Conservation (phyloP, 2,113 vertebrate genomes). For the Scomber japonicus region DNA sequence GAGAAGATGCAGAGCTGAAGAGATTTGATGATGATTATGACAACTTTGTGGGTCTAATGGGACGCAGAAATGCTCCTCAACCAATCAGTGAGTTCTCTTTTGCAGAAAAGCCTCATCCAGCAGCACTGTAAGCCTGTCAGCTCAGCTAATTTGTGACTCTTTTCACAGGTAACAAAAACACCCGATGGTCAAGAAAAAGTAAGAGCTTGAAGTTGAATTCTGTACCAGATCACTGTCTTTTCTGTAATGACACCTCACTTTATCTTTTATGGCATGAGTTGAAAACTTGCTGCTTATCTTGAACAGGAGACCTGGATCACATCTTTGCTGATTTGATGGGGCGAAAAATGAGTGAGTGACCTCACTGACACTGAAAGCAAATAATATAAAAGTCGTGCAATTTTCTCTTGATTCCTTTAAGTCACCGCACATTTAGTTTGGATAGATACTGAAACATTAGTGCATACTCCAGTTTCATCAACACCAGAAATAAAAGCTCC, state of each 20-base stretch:
- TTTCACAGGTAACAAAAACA: constrained; percentile 17
- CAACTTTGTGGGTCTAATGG: constrained; percentile 85
- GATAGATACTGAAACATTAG: too few species aligned
- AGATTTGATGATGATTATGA: constrained; percentile 81
- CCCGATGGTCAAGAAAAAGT: background rate
- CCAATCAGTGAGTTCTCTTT: constrained; percentile 34
- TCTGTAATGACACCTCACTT: background rate
- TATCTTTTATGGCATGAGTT: background rate
- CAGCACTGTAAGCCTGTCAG: background rate
- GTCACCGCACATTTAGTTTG: too few species aligned
- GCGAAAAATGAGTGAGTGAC: constrained; percentile 80
- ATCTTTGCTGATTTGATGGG: constrained; percentile 88
- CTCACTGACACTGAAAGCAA: background rate
- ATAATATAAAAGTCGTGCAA: background rate
- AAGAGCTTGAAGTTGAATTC: background rate
- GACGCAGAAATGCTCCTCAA: constrained; percentile 83
- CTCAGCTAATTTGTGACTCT: background rate
- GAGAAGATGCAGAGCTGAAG: constrained; percentile 65
- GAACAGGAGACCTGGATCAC: constrained; percentile 85
- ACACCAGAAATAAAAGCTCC: too few species aligned
- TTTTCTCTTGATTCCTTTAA: background rate
- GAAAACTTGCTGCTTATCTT: constrained; percentile 2
- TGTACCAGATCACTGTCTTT: background rate
- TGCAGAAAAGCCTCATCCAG: background rate
- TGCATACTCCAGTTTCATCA: too few species aligned